Percentiles rank a stretch among this genome's conserved stretches.
phyloP scores from a whole-genome alignment of 2,797 vertebrate species.

The Acanthurus lineatus region DNA sequence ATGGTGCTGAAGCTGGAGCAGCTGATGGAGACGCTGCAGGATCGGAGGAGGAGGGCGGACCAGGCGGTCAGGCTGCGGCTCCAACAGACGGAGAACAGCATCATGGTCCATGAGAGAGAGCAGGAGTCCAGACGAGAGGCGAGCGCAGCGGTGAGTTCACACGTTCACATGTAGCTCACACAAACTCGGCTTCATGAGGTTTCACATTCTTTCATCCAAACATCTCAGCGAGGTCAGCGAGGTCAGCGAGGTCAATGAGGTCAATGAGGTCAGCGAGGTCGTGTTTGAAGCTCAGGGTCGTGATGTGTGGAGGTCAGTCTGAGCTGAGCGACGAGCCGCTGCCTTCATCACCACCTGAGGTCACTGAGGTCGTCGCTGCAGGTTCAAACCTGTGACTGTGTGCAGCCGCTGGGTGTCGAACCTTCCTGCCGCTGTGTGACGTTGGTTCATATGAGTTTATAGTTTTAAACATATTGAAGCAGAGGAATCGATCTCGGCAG shows the following conservation, averaged over 20 bases:
- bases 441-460: too few relatives aligned
- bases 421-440: background rate
- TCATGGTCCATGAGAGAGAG: conserved; percentile 71
- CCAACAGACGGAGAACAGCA: conserved; percentile 77
- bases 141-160: too few relatives aligned
- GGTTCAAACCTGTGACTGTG: background rate
- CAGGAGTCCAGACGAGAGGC: conserved; percentile 84
- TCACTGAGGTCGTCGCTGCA: background rate
- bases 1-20: conserved; percentile 86
- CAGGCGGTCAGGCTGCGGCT: conserved; percentile 81
- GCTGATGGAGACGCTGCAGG: conserved; percentile 92
- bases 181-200: too few relatives aligned
- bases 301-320: background rate
- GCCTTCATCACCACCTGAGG: background rate
- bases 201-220: too few relatives aligned
- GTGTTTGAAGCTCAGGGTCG: too few relatives aligned
- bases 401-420: background rate
- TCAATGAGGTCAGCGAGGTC: too few relatives aligned
- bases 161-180: background rate
- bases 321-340: background rate
- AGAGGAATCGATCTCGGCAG: too few relatives aligned
- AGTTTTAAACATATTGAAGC: too few relatives aligned
- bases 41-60: conserved; percentile 88
- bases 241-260: too few relatives aligned
- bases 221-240: too few relatives aligned